Percentiles rank a stretch among this genome's conserved stretches.
phyloP scores from a whole-genome alignment of 2,113 vertebrate species.

The Zosterops borbonicus region DNA sequence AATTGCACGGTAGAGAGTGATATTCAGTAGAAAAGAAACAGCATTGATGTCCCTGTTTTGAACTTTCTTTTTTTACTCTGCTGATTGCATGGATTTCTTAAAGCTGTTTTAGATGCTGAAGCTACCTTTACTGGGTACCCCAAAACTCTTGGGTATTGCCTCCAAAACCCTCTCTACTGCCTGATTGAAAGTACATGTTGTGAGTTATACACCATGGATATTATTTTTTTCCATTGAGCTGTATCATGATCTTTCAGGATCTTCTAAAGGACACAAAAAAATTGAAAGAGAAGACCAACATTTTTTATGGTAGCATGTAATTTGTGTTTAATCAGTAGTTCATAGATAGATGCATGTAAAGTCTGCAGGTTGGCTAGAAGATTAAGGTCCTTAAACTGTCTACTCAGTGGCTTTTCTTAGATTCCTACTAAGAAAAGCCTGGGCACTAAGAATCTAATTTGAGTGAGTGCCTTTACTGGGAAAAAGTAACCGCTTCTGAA shows the following conservation, averaged over 20 bases:
- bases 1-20: neutral
- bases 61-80: neutral
- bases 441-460: neutral
- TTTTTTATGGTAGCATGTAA: neutral
- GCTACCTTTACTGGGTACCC: neutral
- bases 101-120: neutral
- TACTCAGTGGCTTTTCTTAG: neutral
- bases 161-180: neutral
- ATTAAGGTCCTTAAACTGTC: neutral
- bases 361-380: neutral
- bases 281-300: neutral
- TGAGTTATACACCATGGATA: neutral
- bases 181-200: neutral
- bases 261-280: neutral
- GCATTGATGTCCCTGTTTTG: neutral
- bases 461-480: neutral
- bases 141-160: neutral
- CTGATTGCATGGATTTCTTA: neutral
- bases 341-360: neutral
- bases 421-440: neutral
- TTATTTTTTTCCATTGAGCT: neutral
- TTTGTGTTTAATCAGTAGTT: neutral
- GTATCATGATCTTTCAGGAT: neutral
- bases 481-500: neutral
- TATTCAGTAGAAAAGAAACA: neutral